Base-by-base conservation (phyloP, 1,140 invertebrate genomes). In the Helicoverpa zea region DNA sequence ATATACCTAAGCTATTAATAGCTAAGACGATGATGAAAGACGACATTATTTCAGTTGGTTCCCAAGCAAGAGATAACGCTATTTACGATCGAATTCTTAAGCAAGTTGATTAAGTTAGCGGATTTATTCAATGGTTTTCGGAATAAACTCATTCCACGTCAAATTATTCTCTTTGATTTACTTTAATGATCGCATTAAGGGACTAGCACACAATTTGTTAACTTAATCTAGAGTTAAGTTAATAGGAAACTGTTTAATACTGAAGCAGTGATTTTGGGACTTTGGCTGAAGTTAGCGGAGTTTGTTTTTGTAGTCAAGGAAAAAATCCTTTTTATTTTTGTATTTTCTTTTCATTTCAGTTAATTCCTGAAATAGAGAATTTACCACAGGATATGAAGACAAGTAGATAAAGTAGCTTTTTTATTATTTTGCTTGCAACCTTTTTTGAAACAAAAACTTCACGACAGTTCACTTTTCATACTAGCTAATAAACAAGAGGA, bases 121-220 rank as follows among this genome's bases (percentile, higher is more conserved):
- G 63, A 66, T 66, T 66, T 16, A 66, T 66, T 66, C 43, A 14
- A 66, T 66, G 63, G 63, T 47, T 66, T 66, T 66, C 35, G n/a
- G 7, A 47, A 66, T 66, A 47, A 66, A 66, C 63, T 43, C 35
- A 66, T 66, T 66, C 47, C 16, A 66, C n/a, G 35, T 66, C 16
- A 66, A 35, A 66, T 66, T 66, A 66, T 47, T 16, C 35, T 43
- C 63, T 66, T 66, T 66, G 63, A 66, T 66, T 66, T 66, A 66
- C 14, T 66, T 66, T 66, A 66, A 66, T 47, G 63, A 43, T n/a
- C 43, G 14, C 30, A 66, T 66, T 66, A 66, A 43, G 63, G 30
- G n/a, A n/a, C 61, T 64, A 30, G 30, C 9, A 30, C 14, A 47
- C 14, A 66, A 47, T 66, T 35, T 30, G 29, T 35, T 35, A 35